Conservation (phyloP, 2,888 invertebrate species). For the Endomychus coccineus region DNA sequence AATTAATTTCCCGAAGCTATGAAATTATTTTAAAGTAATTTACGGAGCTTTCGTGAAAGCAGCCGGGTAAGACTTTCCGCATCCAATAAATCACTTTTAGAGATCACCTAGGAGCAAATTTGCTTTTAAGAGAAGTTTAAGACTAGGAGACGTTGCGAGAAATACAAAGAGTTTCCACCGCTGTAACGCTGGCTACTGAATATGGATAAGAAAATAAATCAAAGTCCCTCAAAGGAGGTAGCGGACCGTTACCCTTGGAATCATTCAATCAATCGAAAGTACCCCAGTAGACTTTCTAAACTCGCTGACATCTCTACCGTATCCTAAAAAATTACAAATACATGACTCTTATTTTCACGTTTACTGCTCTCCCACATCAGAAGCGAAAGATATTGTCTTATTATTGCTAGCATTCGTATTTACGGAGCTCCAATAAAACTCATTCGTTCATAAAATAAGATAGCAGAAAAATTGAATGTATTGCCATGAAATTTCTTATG, state of each 20-base stretch:
- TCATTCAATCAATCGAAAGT: constrained; percentile 25
- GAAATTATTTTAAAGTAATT: no score
- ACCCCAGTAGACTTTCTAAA: constrained; percentile 3
- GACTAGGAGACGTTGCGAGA: constrained; percentile 21
- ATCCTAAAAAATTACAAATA: constrained; percentile 10
- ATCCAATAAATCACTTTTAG: constrained; percentile 34
- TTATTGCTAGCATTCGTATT: no score
- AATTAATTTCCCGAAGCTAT: no score
- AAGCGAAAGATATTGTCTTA: no score
- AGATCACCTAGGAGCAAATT: constrained; percentile 36
- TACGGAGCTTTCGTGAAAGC: no score
- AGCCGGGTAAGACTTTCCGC: background rate
- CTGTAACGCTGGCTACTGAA: constrained; percentile 20
- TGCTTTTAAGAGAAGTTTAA: constrained; percentile 32
- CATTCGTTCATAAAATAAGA: no score
- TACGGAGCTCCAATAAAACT: no score
- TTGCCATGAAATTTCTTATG: no score
- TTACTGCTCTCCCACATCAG: no score
- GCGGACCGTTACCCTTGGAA: constrained; percentile 19
- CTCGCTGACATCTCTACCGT: constrained; percentile 6
- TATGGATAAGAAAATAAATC: constrained; percentile 28
- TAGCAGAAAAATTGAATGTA: no score
- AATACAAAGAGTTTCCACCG: constrained; percentile 19
- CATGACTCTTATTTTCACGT: constrained; percentile 3
- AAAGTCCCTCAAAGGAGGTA: constrained; percentile 22